Evolutionary conservation across 2,888 invertebrate genomes (phyloP), one percentile per base, ranked within the genome.

Genomic region (Allygus modestus): DNA sequence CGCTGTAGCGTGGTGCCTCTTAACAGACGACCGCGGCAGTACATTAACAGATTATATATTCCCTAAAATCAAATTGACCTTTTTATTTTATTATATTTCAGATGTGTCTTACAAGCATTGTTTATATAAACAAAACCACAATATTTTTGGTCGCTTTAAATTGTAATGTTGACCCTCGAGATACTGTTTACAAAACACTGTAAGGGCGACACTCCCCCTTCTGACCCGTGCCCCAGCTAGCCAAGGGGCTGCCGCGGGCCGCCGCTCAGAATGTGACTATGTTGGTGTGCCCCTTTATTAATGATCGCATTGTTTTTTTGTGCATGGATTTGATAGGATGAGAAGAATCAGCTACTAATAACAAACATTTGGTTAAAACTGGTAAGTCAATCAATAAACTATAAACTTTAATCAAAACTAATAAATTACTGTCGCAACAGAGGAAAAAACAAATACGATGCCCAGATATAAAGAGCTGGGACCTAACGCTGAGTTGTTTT

Each of bases 341-440:
- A 98, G 93, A 98, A 98, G 92, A 98, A 98, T 93, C 98, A 98
- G 93, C 94, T 98, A 92, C 94, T 98, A 91, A 97, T 97, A 91
- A 97, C 98, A 90, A 98, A 98, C 93, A 97, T 98, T 92, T 98
- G 98, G 98, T 94, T 98, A 89, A 97, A 97, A 94, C 93, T 97
- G 94, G 97, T 97, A 93, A 97, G 97, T 95, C 87, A 87, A 85
- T 46, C 51, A 71, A 51, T 85, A 85, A 83, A 79, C 77, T 83
- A 79, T 84, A 81, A 84, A 81, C 73, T 81, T 83, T 85, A 85
- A 85, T 51, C 77, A 58, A 84, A 82, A 84, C 81, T 81, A 81
- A 71, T 81, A 79, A 84, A 84, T 81, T 61, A 51, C 31, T 81
- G 51, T 81, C 69, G 79, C 71, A 33, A 69, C 61, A 85, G 83